These are phyloP conservation scores for Sebastolobus alascanus DNA, from an alignment of 2,797 vertebrate genomes.

Conservation along the genomic window DNA sequence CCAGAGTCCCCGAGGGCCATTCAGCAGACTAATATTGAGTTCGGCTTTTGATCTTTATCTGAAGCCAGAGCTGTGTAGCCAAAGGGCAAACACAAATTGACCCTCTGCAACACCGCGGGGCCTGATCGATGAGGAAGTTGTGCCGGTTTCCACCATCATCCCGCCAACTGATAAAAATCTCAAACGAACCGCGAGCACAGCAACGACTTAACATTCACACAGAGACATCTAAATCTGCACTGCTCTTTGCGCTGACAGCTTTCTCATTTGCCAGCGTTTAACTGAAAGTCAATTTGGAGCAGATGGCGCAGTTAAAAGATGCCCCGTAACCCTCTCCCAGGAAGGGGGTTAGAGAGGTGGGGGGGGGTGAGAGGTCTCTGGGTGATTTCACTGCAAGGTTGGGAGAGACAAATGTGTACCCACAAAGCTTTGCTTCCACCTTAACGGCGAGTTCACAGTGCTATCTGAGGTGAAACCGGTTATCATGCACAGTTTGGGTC, in stretches of 20 bases:
- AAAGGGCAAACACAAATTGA: slow-evolving; percentile 50
- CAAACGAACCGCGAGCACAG: background rate
- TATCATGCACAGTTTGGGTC: slow-evolving; percentile 9
- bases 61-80: slow-evolving; percentile 16
- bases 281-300: slow-evolving; percentile 73
- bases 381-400: slow-evolving; percentile 19
- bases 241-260: slow-evolving; percentile 31
- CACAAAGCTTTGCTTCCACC: slow-evolving; percentile 32
- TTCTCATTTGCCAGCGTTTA: slow-evolving; percentile 56
- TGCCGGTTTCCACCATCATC: slow-evolving; percentile 27
- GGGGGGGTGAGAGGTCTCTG: background rate
- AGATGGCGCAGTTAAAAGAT: slow-evolving; percentile 73
- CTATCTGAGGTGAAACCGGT: slow-evolving; percentile 30
- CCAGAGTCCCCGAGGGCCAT: slow-evolving; percentile 10
- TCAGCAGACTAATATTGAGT: slow-evolving; percentile 29
- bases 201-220: slow-evolving; percentile 4
- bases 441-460: slow-evolving; percentile 1
- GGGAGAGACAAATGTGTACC: slow-evolving; percentile 26
- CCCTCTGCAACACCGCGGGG: slow-evolving; percentile 2
- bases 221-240: slow-evolving; percentile 24
- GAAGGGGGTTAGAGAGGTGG: slow-evolving; percentile 15
- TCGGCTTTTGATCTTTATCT: slow-evolving; percentile 36
- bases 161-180: slow-evolving; percentile 51
- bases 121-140: slow-evolving; percentile 40
- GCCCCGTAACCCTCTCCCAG: slow-evolving; percentile 66